Evolutionary conservation across 2,113 vertebrate genomes (phyloP), one percentile per base, ranked within the genome.

Genomic region (Chloropsis cyanopogon): DNA sequence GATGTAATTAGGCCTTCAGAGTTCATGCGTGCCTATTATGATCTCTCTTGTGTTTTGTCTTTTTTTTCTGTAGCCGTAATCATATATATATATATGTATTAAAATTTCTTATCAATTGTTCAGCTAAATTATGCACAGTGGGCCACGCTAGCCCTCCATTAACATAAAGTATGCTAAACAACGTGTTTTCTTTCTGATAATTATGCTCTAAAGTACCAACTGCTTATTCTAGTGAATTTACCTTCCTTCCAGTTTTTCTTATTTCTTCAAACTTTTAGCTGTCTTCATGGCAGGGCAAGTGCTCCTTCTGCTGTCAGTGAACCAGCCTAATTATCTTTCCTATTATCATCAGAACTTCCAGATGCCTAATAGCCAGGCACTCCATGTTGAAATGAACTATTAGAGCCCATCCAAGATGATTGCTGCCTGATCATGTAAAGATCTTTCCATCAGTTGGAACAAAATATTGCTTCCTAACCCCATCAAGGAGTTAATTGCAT

Each of bases 1-100:
- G 99, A 98, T 98, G 98, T 99, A 99, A 99, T 99, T 99, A 99
- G 98, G 97, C 98, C 98, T 98, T 99, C 98, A 97, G 98, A 99
- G 99, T 99, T 99, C 98, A 98, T 96, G 96, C 98, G 98, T 98
- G 98, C 98, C 98, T 99, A 99, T 99, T 99, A 99, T 96, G 97
- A 96, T 97, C 97, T 98, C 98, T 98, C 98, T 94, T 97, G 98
- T 98, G 98, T 98, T 98, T 98, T 98, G 97, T 82, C 95, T 95
- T 97, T 98, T 98, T 97, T 91, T 97, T 90, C 96, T 98, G 98
- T 98, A 99, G 98, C 98, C 75, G 97, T 98, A 98, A 98, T 99
- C 98, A 98, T 98, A 99, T 98, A 98, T 98, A 98, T 98, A 92
- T 92, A 92, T 92, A 93, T 97, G 94, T 97, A 98, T 98, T 98